These are phyloP conservation scores for Characodon lateralis DNA, from an alignment of 2,797 vertebrate species.

Conservation along the genomic window DNA sequence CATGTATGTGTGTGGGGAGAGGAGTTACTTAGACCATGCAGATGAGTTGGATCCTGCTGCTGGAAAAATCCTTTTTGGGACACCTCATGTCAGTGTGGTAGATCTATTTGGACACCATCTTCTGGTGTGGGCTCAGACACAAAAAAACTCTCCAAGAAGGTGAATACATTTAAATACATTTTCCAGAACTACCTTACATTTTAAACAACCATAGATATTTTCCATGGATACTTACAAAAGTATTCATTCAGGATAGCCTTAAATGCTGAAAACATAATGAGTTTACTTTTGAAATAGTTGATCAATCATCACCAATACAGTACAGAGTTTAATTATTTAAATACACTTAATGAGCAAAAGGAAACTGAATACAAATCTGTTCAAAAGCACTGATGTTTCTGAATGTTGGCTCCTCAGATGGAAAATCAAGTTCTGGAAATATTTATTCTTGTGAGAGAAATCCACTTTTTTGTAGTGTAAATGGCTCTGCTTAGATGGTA, in stretches of 20 bases:
- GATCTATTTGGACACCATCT: slow-evolving; percentile 17
- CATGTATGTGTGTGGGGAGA: slow-evolving; percentile 25
- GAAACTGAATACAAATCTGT: neutral
- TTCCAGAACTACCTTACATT: neutral
- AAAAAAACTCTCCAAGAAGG: neutral
- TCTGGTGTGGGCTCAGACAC: neutral
- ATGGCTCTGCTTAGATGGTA: neutral
- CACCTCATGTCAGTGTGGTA: slow-evolving; percentile 25
- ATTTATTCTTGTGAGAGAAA: neutral
- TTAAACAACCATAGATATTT: too few relatives aligned
- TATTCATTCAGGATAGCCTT: neutral
- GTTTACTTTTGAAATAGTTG: neutral
- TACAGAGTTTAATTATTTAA: neutral
- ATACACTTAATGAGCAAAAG: neutral
- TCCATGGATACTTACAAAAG: neutral
- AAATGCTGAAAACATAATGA: neutral
- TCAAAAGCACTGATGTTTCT: neutral
- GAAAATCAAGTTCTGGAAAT: neutral
- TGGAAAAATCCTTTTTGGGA: slow-evolving; percentile 34
- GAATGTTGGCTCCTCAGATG: neutral
- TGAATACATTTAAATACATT: neutral
- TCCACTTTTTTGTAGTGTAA: neutral
- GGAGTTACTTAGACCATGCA: slow-evolving; percentile 36
- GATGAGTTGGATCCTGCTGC: slow-evolving; percentile 28
- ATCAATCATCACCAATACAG: neutral